phyloP scores from a whole-genome alignment of 2,113 vertebrate species.

The Anguilla rostrata region DNA sequence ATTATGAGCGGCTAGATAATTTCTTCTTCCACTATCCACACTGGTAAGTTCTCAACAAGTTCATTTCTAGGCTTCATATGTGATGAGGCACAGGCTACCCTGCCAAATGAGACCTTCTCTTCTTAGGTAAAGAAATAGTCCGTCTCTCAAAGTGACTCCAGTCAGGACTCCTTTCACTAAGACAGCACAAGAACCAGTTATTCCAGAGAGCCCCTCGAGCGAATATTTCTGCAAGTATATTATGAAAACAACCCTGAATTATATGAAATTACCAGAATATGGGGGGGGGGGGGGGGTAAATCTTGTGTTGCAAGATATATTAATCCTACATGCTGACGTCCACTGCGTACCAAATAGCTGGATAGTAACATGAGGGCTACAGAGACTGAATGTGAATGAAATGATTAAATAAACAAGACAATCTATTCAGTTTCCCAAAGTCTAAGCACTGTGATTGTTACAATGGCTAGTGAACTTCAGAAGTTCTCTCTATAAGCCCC shows the following conservation, averaged over 20 bases:
- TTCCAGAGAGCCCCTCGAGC: no score
- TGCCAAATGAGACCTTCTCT: no score
- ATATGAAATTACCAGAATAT: not conserved
- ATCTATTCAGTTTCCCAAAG: not conserved
- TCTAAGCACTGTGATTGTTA: not conserved
- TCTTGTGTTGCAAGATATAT: not conserved
- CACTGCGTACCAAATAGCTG: not conserved
- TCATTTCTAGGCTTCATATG: no score
- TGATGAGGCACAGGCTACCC: no score
- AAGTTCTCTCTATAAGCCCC: not conserved
- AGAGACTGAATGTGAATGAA: not conserved
- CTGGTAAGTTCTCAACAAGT: no score
- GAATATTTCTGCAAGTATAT: not conserved
- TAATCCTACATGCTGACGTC: not conserved
- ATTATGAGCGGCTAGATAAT: not conserved
- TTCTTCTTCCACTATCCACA: not conserved
- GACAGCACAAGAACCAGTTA: no score
- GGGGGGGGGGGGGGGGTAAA: not conserved
- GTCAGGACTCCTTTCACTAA: no score
- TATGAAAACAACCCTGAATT: not conserved
- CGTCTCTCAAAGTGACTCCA: no score
- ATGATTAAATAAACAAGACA: not conserved
- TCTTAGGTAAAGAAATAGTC: no score
- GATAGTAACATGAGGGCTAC: not conserved
- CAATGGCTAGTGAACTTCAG: not conserved